Percentiles rank a stretch among this genome's conserved stretches.
Conservation (phyloP, 2,797 vertebrate genomes). For the Argya squamiceps region DNA sequence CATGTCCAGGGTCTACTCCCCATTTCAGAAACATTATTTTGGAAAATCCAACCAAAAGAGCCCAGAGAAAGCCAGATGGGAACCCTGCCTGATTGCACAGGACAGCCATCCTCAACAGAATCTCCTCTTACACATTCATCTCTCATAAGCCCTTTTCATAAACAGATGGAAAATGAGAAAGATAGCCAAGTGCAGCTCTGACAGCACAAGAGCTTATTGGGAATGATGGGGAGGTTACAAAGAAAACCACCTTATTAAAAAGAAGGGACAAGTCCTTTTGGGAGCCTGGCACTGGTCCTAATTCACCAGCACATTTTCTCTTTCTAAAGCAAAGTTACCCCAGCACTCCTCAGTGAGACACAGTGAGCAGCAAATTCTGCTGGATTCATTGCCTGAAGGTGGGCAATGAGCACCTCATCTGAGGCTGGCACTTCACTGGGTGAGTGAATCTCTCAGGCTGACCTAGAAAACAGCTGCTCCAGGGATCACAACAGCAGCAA, state of each 20-base stretch:
- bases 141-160: not conserved
- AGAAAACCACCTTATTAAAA: not conserved
- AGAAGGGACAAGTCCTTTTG: not conserved
- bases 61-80: not conserved
- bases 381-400: not conserved
- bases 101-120: not conserved
- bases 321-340: not conserved
- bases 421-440: not conserved
- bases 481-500: not conserved
- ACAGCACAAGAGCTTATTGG: not conserved
- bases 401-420: not conserved
- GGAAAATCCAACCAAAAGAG: not conserved
- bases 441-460: not conserved
- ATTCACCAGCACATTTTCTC: not conserved
- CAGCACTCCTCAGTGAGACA: not conserved
- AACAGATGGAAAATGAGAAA: slow-evolving; percentile 5
- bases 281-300: not conserved
- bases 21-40: not conserved
- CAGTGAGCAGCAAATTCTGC: not conserved
- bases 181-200: not conserved
- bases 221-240: not conserved
- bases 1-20: not conserved
- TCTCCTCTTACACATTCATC: not conserved
- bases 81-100: not conserved
- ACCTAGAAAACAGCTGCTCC: not conserved